Percentiles rank a stretch among this genome's conserved stretches.
phyloP scores from a whole-genome alignment of 2,113 vertebrate genomes.

The Thryonomys swinderianus region DNA sequence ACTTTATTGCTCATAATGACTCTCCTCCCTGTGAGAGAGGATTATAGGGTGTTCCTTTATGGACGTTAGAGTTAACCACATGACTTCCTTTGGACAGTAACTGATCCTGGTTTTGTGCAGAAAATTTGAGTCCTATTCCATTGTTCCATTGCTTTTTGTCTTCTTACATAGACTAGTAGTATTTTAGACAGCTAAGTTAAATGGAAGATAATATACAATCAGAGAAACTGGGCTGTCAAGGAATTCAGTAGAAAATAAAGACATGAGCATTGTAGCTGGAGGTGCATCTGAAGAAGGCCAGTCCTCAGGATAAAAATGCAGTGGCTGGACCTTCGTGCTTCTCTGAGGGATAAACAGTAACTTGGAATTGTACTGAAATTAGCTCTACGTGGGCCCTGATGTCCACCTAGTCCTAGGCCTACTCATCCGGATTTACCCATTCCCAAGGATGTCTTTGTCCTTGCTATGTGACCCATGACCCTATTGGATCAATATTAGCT shows the following conservation, averaged over 20 bases:
- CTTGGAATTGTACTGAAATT: not conserved
- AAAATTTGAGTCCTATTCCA: no score
- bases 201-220: not conserved
- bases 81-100: not conserved
- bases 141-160: not conserved
- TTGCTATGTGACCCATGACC: not conserved
- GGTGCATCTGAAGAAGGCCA: not conserved
- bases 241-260: not conserved
- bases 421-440: not conserved
- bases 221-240: not conserved
- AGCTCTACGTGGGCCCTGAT: not conserved
- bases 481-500: not conserved
- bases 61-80: not conserved
- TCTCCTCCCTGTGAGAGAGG: not conserved
- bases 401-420: not conserved
- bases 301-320: not conserved
- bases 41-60: not conserved
- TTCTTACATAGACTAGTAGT: not conserved
- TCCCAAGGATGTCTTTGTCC: not conserved
- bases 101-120: not conserved
- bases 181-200: not conserved
- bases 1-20: fast-evolving
- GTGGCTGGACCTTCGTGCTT: not conserved
- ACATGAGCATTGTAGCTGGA: not conserved
- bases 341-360: not conserved